Base-by-base conservation (phyloP, 2,797 vertebrate genomes). In the Sarcophilus harrisii region DNA sequence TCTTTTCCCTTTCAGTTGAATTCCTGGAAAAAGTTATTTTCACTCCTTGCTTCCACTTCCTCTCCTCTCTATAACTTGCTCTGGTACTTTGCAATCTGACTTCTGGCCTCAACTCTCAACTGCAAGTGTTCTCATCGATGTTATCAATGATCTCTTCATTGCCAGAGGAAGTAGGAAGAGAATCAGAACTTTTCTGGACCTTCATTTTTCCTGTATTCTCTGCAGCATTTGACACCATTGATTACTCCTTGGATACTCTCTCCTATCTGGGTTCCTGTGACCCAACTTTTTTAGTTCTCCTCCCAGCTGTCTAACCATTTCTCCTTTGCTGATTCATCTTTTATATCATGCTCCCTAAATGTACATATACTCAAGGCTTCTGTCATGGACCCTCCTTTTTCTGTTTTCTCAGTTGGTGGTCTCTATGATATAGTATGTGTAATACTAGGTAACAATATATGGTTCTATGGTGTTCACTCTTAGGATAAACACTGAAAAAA, bases 401-500 rank as follows among this genome's bases (percentile, higher is more conserved):
- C 60, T 32, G 3, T 0, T 62, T 16, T 60, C 28, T 60, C 59
- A 38, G 2, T 81, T 81, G 66, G n/a, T 81, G 45, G n/a, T 30
- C 8, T 73, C 66, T 38, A 8, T 81, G 66, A 24, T 45, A n/a
- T n/a, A n/a, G n/a, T n/a, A n/a, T 52, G 8, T 58, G 5, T 13
- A 55, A 92, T 90, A 62, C 13, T 52, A 92, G 49, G 24, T 91
- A 45, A 58, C 59, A n/a, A 13, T 57, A 28, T 45, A 91, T 58
- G 57, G 14, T 28, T 59, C n/a, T 49, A 24, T 91, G 11, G 55
- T 59, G 45, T 27, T 91, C 57, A 58, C n/a, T 45, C 29, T 91
- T 45, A 91, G 38, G n/a, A 91, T 90, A 55, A 6, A 27, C 52
- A 27, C 38, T 92, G 57, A 93, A 60, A 73, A 96, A 93, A 54